phyloP scores from a whole-genome alignment of 2,113 vertebrate species.

The Sapajus apella region DNA sequence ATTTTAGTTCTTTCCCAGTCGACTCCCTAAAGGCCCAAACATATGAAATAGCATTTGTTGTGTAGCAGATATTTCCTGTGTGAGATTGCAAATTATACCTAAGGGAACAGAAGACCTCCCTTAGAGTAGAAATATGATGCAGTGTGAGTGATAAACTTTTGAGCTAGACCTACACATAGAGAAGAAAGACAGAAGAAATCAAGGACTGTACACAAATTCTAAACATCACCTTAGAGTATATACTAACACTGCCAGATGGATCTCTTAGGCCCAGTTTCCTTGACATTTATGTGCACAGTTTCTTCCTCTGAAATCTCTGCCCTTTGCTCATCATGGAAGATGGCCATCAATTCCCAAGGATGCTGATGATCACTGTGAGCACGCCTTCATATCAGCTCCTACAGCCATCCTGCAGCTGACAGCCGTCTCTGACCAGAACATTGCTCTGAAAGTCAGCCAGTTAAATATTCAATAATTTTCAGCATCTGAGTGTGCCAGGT shows the following conservation, averaged over 20 bases:
- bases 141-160: background rate
- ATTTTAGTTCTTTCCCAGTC: background rate
- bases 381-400: background rate
- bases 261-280: background rate
- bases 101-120: slow-evolving; percentile 24
- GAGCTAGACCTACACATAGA: background rate
- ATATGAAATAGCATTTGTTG: slow-evolving; percentile 33
- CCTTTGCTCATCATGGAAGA: background rate
- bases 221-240: slow-evolving; percentile 39
- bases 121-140: background rate
- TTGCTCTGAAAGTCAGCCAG: background rate
- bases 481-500: background rate
- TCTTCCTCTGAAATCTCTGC: background rate
- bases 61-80: slow-evolving; percentile 49
- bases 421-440: background rate
- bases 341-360: background rate
- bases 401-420: background rate
- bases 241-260: background rate
- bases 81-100: slow-evolving; percentile 46
- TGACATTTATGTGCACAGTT: slow-evolving; percentile 5
- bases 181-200: slow-evolving; percentile 26
- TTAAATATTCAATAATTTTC: background rate
- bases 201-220: slow-evolving; percentile 19
- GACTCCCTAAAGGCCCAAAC: background rate
- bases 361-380: accelerated